A percentile compares a stretch with the other conserved stretches of the same genome.
phyloP scores from a whole-genome alignment of 2,113 vertebrate species.

The Tragelaphus strepsiceros region DNA sequence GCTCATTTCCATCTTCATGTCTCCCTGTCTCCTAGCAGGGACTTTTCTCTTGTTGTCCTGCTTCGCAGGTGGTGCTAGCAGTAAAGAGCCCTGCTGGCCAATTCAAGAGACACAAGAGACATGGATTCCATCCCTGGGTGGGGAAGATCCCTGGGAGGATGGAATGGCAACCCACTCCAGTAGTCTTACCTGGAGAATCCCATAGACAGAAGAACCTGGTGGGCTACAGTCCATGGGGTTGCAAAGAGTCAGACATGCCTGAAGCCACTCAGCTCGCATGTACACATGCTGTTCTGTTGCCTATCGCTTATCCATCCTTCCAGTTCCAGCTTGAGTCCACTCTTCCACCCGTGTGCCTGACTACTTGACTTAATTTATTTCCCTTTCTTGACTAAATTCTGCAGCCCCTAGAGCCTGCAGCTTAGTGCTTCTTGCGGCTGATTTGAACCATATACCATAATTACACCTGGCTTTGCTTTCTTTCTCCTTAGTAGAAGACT shows the following conservation, averaged over 20 bases:
- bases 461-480: background rate
- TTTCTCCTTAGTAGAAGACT: background rate
- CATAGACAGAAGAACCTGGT: background rate
- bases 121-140: background rate
- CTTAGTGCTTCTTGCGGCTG: background rate
- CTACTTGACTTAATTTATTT: background rate
- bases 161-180: background rate
- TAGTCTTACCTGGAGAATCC: background rate
- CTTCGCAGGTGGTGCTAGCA: background rate
- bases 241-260: background rate
- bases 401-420: background rate
- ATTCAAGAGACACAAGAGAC: background rate
- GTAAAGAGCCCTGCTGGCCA: background rate
- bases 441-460: background rate
- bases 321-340: background rate
- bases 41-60: background rate
- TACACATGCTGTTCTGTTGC: background rate
- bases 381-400: background rate
- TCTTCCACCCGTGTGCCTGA: background rate
- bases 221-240: background rate
- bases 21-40: background rate
- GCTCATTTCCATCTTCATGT: background rate
- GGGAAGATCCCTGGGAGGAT: background rate
- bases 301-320: background rate
- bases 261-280: background rate